Evolutionary conservation across 1,140 invertebrate species (phyloP).

Genomic region (Bombus superbus): DNA sequence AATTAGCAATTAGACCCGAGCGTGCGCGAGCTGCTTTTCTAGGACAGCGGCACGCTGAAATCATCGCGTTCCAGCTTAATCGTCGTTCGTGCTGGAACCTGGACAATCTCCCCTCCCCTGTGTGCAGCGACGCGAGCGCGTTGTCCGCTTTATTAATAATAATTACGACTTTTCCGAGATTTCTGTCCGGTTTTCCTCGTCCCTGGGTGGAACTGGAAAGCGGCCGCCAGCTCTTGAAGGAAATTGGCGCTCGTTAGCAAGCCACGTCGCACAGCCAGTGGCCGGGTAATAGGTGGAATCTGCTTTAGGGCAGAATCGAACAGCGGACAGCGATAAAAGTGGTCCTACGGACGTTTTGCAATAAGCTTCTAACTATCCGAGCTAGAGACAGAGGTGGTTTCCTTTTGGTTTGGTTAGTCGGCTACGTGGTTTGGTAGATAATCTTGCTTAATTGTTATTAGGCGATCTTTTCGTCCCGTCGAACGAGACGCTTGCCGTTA

Average conservation of each 20-base stretch:
- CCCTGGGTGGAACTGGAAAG: background rate
- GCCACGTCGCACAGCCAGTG: background rate
- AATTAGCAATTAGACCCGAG: slow-evolving; percentile 49
- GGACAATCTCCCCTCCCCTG: background rate
- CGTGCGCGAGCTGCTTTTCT: slow-evolving; percentile 25
- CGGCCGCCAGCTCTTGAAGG: background rate
- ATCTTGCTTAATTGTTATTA: no score
- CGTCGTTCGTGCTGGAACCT: slow-evolving; percentile 40
- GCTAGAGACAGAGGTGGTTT: no score
- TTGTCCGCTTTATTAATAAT: background rate
- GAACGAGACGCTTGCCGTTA: no score
- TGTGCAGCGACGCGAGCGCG: background rate
- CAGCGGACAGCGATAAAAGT: background rate
- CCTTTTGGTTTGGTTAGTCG: no score
- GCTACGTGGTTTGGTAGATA: no score
- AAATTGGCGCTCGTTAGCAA: background rate
- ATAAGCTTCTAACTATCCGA: background rate
- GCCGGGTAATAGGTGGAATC: background rate
- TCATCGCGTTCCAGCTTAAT: slow-evolving; percentile 51
- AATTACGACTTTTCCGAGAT: background rate
- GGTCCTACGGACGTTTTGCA: background rate
- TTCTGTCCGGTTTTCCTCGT: background rate
- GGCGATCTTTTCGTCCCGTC: no score
- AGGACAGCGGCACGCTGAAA: slow-evolving; percentile 34
- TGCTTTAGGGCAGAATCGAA: background rate